phyloP scores from a whole-genome alignment of 2,888 invertebrate species.

The Beris chalybata region DNA sequence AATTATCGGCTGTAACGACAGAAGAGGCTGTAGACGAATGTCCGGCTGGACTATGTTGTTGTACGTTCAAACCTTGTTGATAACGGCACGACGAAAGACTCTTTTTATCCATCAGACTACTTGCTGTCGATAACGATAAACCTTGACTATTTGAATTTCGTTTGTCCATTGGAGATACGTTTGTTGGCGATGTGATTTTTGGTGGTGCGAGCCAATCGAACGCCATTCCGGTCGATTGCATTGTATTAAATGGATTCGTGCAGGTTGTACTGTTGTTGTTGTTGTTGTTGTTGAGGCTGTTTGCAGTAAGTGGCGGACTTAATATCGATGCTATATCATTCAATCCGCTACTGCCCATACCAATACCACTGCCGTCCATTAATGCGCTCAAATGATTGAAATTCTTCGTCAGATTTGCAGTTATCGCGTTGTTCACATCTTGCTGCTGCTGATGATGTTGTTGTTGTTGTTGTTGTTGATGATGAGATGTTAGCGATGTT shows the following conservation, averaged over 20 bases:
- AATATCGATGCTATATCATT: constrained; percentile 47
- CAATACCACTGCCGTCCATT: background rate
- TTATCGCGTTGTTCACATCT: background rate
- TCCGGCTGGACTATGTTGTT: background rate
- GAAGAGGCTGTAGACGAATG: constrained; percentile 2
- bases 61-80: constrained; percentile 38
- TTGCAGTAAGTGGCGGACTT: constrained; percentile 48
- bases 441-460: constrained; percentile 42
- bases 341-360: background rate
- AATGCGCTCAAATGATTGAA: constrained; percentile 16
- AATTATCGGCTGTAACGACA: constrained; percentile 39
- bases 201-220: constrained; percentile 44
- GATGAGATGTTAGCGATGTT: constrained; percentile 42
- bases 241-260: constrained; percentile 40
- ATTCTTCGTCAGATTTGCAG: constrained; percentile 13
- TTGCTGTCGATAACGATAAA: constrained; percentile 8
- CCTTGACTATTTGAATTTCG: background rate
- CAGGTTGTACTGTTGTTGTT: constrained; percentile 18
- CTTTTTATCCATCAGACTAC: constrained; percentile 22
- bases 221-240: constrained; percentile 26
- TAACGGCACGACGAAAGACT: constrained; percentile 37
- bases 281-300: background rate
- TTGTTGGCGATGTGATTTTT: constrained; percentile 34
- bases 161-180: background rate
- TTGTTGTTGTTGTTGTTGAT: constrained; percentile 36